These are phyloP conservation scores for Nezara viridula DNA, from an alignment of 2,888 invertebrate species.

Conservation along the genomic window DNA sequence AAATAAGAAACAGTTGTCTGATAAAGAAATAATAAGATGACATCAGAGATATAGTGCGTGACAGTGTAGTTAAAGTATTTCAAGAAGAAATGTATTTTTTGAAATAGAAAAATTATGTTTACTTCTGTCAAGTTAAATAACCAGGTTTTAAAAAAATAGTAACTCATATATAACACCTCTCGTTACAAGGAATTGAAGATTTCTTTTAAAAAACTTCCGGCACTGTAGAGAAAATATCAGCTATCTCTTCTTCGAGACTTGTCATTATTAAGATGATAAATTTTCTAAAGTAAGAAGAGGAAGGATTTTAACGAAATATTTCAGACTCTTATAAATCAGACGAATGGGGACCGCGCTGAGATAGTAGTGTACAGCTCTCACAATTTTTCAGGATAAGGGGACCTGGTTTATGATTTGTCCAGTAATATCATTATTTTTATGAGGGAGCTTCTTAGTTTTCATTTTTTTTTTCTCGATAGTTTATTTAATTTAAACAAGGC, in stretches of 20 bases:
- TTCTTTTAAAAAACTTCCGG: neutral
- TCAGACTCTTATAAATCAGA: constrained; percentile 17
- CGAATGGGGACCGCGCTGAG: neutral
- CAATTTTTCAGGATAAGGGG: neutral
- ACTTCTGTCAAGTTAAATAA: neutral
- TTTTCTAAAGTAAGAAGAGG: neutral
- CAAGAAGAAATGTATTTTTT: too few relatives aligned
- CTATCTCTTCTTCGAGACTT: neutral
- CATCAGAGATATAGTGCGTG: too few relatives aligned
- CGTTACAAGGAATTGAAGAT: neutral
- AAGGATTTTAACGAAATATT: constrained; percentile 27
- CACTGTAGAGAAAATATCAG: neutral
- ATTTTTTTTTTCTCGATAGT: neutral
- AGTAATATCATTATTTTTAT: neutral
- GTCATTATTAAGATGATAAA: neutral
- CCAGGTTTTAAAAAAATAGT: neutral
- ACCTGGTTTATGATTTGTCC: neutral
- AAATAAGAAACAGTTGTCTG: too few relatives aligned
- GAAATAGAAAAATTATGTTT: neutral
- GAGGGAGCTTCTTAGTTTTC: neutral
- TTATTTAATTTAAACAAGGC: too few relatives aligned
- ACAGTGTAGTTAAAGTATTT: too few relatives aligned
- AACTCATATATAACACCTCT: too few relatives aligned
- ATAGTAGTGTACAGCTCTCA: neutral
- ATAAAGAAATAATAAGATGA: too few relatives aligned